These are phyloP conservation scores for Philopotamus ludificatus DNA, from an alignment of 1,140 invertebrate genomes.

Conservation along the genomic window DNA sequence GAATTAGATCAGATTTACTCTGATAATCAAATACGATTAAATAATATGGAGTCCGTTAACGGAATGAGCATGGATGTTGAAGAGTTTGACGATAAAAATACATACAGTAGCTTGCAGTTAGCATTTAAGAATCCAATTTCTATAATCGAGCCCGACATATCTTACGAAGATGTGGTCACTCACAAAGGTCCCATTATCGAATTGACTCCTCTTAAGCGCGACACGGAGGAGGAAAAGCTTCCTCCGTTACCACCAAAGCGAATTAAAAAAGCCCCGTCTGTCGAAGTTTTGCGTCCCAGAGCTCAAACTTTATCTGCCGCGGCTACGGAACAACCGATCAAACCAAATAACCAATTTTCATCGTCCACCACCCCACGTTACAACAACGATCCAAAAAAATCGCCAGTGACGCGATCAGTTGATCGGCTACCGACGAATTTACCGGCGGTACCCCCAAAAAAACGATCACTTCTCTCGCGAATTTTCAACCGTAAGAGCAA, in stretches of 20 bases:
- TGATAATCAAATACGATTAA: conserved; percentile 61
- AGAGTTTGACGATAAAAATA: conserved; percentile 71
- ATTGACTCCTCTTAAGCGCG: conserved; percentile 54
- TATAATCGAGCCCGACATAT: conserved; percentile 54
- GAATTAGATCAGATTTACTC: conserved; percentile 76
- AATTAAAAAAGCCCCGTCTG: conserved; percentile 62
- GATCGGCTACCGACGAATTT: conserved; percentile 47
- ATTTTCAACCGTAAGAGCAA: conserved; percentile 48
- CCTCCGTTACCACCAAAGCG: conserved; percentile 79
- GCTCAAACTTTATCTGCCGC: conserved; percentile 45
- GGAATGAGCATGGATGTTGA: conserved; percentile 56
- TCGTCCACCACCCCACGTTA: conserved; percentile 14
- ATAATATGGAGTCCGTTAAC: conserved; percentile 49
- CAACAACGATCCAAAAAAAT: conserved; percentile 15
- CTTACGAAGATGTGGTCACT: conserved; percentile 60
- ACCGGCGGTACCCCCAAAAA: conserved; percentile 46
- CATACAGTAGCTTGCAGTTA: conserved; percentile 79
- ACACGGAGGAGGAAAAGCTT: conserved; percentile 61
- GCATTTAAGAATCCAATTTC: conserved; percentile 81
- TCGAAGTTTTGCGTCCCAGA: conserved; percentile 46
- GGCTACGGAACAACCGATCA: conserved; percentile 49
- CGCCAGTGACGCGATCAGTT: conserved; percentile 30
- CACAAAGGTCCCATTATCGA: conserved; percentile 55
- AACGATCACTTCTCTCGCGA: conserved; percentile 53
- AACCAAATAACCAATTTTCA: conserved; percentile 47